Evolutionary conservation across 92 coral and sea anemone genomes (phyloP).

Genomic region (Zoanthus gigantus): DNA sequence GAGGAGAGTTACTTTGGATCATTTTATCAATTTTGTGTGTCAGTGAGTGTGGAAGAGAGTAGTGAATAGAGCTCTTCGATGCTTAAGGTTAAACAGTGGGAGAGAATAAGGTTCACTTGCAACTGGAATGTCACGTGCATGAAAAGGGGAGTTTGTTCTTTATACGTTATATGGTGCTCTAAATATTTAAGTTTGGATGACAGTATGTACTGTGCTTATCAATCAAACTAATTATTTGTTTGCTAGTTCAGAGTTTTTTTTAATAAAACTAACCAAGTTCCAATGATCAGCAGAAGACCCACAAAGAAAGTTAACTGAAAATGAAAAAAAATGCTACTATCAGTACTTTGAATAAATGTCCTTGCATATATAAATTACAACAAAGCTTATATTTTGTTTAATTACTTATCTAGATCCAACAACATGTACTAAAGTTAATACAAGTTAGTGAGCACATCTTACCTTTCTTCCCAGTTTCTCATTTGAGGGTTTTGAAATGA

Average conservation of each 20-base stretch:
- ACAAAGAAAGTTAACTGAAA: constrained; percentile 73
- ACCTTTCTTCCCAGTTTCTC: constrained; percentile 89
- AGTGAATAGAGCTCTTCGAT: background rate
- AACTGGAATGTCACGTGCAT: background rate
- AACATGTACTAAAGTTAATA: background rate
- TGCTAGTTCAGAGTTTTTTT: background rate
- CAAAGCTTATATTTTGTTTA: background rate
- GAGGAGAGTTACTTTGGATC: too few relatives aligned
- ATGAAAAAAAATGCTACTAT: background rate
- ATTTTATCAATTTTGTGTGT: too few relatives aligned
- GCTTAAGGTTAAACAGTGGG: background rate
- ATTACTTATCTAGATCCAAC: too few relatives aligned
- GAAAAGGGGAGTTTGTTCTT: background rate
- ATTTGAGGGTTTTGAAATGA: constrained; percentile 86
- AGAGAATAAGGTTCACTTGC: background rate
- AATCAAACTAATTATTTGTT: background rate
- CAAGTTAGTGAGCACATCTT: background rate
- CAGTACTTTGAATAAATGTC: background rate
- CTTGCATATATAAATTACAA: background rate
- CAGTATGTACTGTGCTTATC: background rate
- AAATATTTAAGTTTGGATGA: too few relatives aligned
- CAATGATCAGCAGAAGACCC: constrained; percentile 75
- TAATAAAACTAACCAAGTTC: constrained; percentile 65
- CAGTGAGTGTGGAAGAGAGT: background rate
- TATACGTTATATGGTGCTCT: too few relatives aligned